A percentile compares a stretch with the other conserved stretches of the same genome.
These are phyloP conservation scores for Thera obeliscata DNA, from an alignment of 2,888 invertebrate genomes.

Conservation along the genomic window DNA sequence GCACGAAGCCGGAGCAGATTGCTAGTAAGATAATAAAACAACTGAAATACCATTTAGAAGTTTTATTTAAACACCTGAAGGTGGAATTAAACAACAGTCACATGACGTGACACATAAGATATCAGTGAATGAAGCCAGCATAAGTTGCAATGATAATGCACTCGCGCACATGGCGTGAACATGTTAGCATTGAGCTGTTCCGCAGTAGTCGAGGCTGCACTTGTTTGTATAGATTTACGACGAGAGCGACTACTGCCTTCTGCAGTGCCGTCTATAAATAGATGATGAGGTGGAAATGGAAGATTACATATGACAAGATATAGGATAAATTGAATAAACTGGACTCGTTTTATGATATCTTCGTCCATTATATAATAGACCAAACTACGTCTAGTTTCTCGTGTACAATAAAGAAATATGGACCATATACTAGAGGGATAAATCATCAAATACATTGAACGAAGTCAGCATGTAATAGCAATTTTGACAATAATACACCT, in stretches of 20 bases:
- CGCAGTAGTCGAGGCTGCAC: slow-evolving; percentile 14
- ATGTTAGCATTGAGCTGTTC: slow-evolving; percentile 24
- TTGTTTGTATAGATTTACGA: slow-evolving; percentile 20
- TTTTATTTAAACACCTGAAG: not conserved
- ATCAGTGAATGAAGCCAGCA: not conserved
- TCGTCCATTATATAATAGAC: no score
- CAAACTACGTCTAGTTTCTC: no score
- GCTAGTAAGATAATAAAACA: no score
- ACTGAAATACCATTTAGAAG: no score
- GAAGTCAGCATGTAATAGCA: no score
- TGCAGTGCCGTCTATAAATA: not conserved
- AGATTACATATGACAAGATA: not conserved
- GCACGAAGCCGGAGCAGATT: no score
- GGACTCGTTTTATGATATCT: no score
- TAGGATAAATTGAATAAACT: not conserved
- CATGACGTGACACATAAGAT: not conserved
- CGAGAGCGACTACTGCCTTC: not conserved
- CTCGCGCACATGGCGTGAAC: slow-evolving; percentile 12
- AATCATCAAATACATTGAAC: no score
- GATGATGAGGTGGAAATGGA: not conserved
- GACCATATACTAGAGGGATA: no score
- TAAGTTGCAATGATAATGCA: slow-evolving; percentile 13
- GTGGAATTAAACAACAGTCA: not conserved
- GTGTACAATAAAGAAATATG: no score
- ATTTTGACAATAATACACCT: no score